Evolutionary conservation across 2,113 vertebrate genomes (phyloP).

Genomic region (Halichoeres trimaculatus): DNA sequence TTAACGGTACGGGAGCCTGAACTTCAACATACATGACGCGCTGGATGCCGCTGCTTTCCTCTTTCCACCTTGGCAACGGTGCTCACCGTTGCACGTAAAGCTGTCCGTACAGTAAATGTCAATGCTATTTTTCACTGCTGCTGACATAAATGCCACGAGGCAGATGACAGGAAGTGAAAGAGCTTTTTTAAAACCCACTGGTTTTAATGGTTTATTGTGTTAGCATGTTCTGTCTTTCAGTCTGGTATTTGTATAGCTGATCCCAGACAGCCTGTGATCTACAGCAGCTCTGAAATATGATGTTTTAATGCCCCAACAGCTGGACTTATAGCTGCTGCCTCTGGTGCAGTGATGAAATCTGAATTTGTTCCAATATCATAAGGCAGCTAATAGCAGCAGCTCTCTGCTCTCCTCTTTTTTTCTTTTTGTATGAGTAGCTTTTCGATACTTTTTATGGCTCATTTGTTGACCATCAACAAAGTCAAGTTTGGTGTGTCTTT

Average conservation of each 20-base stretch:
- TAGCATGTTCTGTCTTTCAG: neutral
- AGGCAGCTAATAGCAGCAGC: too few species aligned
- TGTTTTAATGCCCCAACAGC: too few species aligned
- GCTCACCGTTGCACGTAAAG: conserved; percentile 15
- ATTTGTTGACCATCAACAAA: too few species aligned
- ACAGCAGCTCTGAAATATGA: too few species aligned
- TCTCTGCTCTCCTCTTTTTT: too few species aligned
- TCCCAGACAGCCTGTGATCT: neutral
- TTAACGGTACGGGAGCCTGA: neutral
- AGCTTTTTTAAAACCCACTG: neutral
- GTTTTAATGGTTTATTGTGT: conserved; percentile 21
- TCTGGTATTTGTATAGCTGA: neutral
- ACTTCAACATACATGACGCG: conserved; percentile 26
- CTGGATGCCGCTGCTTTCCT: neutral
- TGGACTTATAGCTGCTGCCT: too few species aligned
- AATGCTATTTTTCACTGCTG: conserved; percentile 50
- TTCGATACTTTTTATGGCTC: too few species aligned
- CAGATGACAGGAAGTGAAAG: neutral
- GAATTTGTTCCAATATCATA: too few species aligned
- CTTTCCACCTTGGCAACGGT: too few species aligned
- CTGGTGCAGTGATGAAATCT: too few species aligned
- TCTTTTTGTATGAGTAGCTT: too few species aligned
- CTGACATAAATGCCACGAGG: conserved; percentile 49
- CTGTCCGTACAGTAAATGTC: conserved; percentile 53
- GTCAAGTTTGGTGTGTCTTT: too few species aligned